A percentile compares a stretch with the other conserved stretches of the same genome.
Evolutionary conservation across 2,797 vertebrate genomes (phyloP).

Genomic region (Melanotaenia maccullochi): DNA sequence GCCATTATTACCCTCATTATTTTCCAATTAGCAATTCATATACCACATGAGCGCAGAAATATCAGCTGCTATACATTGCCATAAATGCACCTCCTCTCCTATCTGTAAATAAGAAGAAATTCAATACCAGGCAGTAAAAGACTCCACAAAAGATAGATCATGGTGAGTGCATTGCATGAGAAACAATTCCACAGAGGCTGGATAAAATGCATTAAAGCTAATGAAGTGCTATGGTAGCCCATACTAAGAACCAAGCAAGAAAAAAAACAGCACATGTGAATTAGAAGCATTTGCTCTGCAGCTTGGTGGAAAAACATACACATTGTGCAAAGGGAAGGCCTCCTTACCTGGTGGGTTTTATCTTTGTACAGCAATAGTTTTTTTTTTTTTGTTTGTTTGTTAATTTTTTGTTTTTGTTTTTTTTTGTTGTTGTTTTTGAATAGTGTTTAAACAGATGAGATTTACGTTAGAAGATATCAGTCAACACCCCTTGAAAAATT

Average conservation of each 20-base stretch:
- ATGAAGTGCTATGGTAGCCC: constrained; percentile 34
- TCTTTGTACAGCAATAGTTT: constrained; percentile 20
- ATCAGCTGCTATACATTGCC: constrained; percentile 51
- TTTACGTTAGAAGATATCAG: constrained; percentile 16
- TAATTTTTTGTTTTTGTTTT: background rate
- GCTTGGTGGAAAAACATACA: constrained; percentile 21
- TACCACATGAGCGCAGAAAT: constrained; percentile 61
- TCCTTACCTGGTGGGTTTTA: constrained; percentile 35
- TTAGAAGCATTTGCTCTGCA: constrained; percentile 38
- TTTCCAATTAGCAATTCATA: constrained; percentile 80
- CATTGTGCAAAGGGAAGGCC: constrained; percentile 15
- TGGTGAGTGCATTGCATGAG: constrained; percentile 44
- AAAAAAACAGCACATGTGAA: constrained; percentile 46
- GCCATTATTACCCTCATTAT: constrained; percentile 81
- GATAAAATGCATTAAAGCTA: constrained; percentile 56
- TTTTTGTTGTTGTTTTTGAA: constrained; percentile 8
- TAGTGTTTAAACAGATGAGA: constrained; percentile 21
- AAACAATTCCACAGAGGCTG: constrained; percentile 44
- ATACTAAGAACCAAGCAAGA: constrained; percentile 35
- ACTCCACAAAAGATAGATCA: constrained; percentile 54
- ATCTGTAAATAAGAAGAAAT: constrained; percentile 73
- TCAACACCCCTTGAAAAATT: constrained; percentile 10
- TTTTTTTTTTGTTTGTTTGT: too few species aligned
- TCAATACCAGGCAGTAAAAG: constrained; percentile 51
- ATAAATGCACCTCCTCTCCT: constrained; percentile 64